A percentile compares a stretch with the other conserved stretches of the same genome.
Conservation (phyloP, 2,888 invertebrate species). For the Aphodius sticticus region DNA sequence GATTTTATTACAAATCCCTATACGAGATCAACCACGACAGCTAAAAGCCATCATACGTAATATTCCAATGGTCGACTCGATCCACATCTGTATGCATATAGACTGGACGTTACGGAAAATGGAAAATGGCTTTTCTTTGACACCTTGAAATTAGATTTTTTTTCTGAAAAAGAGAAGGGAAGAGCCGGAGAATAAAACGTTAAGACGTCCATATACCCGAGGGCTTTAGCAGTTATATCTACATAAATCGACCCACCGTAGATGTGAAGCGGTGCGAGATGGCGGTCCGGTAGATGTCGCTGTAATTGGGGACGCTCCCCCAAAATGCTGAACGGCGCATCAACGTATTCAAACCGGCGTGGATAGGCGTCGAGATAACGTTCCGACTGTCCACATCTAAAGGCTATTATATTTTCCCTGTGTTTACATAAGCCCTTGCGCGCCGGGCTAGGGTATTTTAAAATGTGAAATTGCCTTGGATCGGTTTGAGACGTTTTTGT, state of each 20-base stretch:
- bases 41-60: conserved; percentile 38
- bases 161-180: conserved; percentile 50
- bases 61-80: conserved; percentile 57
- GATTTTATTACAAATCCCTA: neutral
- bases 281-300: conserved; percentile 29
- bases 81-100: conserved; percentile 57
- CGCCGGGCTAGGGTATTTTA: conserved; percentile 29
- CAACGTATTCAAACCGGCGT: conserved; percentile 46
- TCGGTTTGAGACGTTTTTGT: conserved; percentile 29
- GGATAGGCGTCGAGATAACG: conserved; percentile 48
- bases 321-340: conserved; percentile 40
- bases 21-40: neutral
- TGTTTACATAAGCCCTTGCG: conserved; percentile 46
- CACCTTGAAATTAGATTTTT: conserved; percentile 63
- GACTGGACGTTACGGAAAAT: conserved; percentile 55
- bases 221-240: conserved; percentile 57
- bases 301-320: conserved; percentile 44
- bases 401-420: conserved; percentile 49
- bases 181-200: conserved; percentile 53
- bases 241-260: conserved; percentile 52
- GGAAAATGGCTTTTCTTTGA: conserved; percentile 63
- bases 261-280: conserved; percentile 46
- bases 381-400: conserved; percentile 49
- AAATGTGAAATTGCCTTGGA: conserved; percentile 35
- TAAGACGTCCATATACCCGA: conserved; percentile 56